These are phyloP conservation scores for Armadillidium nasatum DNA, from an alignment of 1,140 invertebrate species.

Conservation along the genomic window DNA sequence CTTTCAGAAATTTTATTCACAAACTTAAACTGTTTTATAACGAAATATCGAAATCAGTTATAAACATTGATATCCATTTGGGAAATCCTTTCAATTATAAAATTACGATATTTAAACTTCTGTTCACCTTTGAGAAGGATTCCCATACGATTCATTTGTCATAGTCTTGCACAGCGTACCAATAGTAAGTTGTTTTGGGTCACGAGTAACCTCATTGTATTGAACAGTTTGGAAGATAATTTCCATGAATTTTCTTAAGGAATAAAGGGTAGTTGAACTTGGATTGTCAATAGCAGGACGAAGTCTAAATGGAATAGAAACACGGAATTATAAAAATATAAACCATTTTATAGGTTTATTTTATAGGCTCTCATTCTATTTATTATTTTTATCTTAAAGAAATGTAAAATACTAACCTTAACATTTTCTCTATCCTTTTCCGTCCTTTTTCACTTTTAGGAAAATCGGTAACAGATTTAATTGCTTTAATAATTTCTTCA, in stretches of 20 bases:
- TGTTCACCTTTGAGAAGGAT: conserved; percentile 43
- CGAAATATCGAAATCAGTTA: too few species aligned
- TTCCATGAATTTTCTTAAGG: too few species aligned
- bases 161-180: conserved; percentile 72
- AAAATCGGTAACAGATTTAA: neutral
- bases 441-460: neutral
- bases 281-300: conserved; percentile 68
- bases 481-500: neutral
- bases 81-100: neutral
- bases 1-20: too few species aligned
- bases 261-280: conserved; percentile 70
- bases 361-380: too few species aligned
- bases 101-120: too few species aligned
- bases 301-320: conserved; percentile 56
- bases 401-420: neutral
- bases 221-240: conserved; percentile 80
- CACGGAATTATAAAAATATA: too few species aligned
- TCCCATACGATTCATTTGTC: conserved; percentile 57
- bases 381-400: too few species aligned
- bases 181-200: conserved; percentile 70
- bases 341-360: too few species aligned
- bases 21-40: too few species aligned
- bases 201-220: conserved; percentile 89
- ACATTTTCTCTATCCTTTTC: neutral
- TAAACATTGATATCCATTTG: too few species aligned